Conservation (phyloP, 1,140 invertebrate genomes). For the Dreissena polymorpha region DNA sequence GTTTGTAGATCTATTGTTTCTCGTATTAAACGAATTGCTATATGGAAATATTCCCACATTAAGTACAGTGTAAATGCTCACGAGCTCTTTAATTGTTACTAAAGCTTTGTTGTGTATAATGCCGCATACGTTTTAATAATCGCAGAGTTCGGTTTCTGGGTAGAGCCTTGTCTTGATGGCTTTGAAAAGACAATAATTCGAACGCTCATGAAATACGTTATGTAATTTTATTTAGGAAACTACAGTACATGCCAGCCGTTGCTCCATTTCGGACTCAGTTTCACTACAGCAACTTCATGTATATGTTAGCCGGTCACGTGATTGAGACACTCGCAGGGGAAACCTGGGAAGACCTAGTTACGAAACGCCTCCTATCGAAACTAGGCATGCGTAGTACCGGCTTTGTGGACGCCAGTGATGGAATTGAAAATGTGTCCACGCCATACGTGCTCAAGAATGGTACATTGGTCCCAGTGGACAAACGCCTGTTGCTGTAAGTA, state of each 20-base stretch:
- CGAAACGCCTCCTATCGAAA: conserved; percentile 62
- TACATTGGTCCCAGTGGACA: conserved; percentile 58
- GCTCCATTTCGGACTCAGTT: conserved; percentile 68
- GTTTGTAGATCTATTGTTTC: no score
- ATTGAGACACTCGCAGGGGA: conserved; percentile 66
- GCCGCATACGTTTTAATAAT: no score
- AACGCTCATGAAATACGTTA: neutral
- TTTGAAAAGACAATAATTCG: no score
- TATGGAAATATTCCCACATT: no score
- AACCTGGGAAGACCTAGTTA: conserved; percentile 70
- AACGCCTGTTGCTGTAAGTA: conserved; percentile 68
- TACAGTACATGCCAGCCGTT: conserved; percentile 63
- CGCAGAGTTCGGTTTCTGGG: no score
- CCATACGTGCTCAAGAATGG: conserved; percentile 69
- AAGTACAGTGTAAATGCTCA: no score
- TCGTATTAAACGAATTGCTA: no score
- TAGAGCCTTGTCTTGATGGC: no score
- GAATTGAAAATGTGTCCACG: conserved; percentile 62
- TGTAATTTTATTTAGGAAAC: conserved; percentile 66
- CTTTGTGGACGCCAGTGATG: conserved; percentile 62
- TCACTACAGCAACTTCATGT: conserved; percentile 77
- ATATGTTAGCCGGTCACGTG: conserved; percentile 74
- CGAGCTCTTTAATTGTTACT: no score
- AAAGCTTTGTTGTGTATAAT: no score
- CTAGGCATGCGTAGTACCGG: conserved; percentile 68